Evolutionary conservation across 2,888 invertebrate genomes (phyloP).

Genomic region (Nephrotoma guestfalica): DNA sequence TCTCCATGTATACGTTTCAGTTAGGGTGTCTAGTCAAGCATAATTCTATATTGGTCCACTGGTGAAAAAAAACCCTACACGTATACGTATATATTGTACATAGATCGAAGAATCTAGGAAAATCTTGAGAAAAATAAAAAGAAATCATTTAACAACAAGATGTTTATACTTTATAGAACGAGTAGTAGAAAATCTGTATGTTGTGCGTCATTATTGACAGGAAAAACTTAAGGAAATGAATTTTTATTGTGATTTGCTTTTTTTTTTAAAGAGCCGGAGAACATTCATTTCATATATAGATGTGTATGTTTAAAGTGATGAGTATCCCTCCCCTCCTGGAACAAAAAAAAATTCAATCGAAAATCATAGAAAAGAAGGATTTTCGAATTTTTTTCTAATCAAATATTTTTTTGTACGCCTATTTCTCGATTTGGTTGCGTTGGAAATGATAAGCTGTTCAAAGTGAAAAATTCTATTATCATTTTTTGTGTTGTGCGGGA

Average conservation of each 20-base stretch:
- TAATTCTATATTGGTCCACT: not conserved
- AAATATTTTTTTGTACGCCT: not conserved
- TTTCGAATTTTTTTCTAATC: not conserved
- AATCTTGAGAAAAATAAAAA: not conserved
- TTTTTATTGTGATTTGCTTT: not conserved
- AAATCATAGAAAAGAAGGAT: not conserved
- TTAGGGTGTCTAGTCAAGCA: not conserved
- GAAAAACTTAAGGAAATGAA: not conserved
- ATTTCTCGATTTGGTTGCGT: not conserved
- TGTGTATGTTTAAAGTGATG: not conserved
- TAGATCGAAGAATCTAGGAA: not conserved
- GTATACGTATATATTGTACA: not conserved
- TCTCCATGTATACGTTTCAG: not conserved
- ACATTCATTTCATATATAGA: not conserved
- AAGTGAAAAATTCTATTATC: too few relatives aligned
- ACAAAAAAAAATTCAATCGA: not conserved
- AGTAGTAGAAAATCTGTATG: not conserved
- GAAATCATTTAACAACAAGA: not conserved
- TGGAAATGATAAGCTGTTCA: too few relatives aligned
- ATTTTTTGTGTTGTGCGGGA: too few relatives aligned
- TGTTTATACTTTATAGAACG: not conserved
- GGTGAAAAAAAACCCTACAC: not conserved
- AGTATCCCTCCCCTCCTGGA: not conserved
- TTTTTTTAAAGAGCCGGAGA: not conserved
- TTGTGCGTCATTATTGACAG: not conserved